These are phyloP conservation scores for Anagrus nilaparvatae DNA, from an alignment of 1,140 invertebrate genomes.

Conservation along the genomic window DNA sequence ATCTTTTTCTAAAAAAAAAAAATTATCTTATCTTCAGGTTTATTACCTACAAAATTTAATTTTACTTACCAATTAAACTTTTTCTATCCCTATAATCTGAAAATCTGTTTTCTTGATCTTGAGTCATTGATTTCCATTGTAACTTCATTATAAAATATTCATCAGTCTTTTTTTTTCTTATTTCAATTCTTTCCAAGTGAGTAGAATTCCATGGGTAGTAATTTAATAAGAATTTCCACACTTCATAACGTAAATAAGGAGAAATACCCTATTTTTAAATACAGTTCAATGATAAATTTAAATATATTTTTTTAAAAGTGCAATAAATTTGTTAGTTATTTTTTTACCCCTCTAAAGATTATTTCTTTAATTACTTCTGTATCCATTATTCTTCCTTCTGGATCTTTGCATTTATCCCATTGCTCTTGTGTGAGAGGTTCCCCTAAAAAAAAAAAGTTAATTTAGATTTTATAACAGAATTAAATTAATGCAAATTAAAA, in stretches of 20 bases:
- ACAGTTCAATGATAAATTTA: background rate
- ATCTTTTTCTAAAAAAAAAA: conserved; percentile 75
- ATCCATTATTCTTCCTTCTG: conserved; percentile 64
- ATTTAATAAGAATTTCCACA: conserved; percentile 92
- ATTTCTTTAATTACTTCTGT: conserved; percentile 59
- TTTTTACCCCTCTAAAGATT: conserved; percentile 82
- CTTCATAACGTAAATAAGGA: conserved; percentile 64
- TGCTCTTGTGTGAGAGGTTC: conserved; percentile 63
- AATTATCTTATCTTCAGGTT: conserved; percentile 2
- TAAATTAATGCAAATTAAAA: conserved; percentile 2
- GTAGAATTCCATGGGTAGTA: conserved; percentile 82
- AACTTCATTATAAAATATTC: conserved; percentile 94
- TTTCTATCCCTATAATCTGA: conserved; percentile 82
- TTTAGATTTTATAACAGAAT: conserved; percentile 9
- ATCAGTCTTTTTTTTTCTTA: conserved; percentile 62
- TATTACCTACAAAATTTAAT: background rate
- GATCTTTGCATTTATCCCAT: conserved; percentile 68
- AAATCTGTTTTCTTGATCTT: conserved; percentile 82
- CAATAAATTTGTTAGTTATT: conserved; percentile 8
- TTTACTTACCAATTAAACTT: conserved; percentile 69
- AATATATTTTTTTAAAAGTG: background rate
- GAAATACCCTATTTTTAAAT: conserved; percentile 49
- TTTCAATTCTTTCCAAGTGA: conserved; percentile 54
- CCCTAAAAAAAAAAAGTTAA: conserved; percentile 42
- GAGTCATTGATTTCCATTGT: conserved; percentile 88